Base-by-base conservation (phyloP, 2,113 vertebrate genomes). In the Brachyhypopomus occidentalis region DNA sequence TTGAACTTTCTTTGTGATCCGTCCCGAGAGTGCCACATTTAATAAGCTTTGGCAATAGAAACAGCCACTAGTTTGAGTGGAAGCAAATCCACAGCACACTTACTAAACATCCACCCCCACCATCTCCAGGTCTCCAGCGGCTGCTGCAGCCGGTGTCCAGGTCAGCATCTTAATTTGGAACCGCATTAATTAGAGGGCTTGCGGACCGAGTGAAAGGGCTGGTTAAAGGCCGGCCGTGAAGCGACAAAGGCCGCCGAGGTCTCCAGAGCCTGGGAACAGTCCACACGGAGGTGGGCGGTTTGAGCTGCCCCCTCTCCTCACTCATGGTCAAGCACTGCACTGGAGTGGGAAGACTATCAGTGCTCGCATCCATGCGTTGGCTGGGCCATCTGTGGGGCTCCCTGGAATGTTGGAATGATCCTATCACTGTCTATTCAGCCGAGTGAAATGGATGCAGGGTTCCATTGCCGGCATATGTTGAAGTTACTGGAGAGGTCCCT, bases 281-380 rank as follows among this genome's bases (percentile, higher is more conserved):
- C 90, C 91, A 90, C 88, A 90, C 90, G 90, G 89, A 89, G 52
- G 63, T 82, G 83, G 75, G 74, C 77, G 88, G 82, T 86, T 77
- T 86, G 84, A 84, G 84, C 81, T 83, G 55, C 66, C 34, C 77
- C 77, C n/a, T n/a, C n/a, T n/a, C 77, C 84, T 86, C 83, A 78
- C 67, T 77, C 72, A 71, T 85, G 67, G 80, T 85, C 69, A 78
- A 81, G 58, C 80, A 85, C 66, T 75, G 81, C 86, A 84, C 89
- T 88, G 81, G 76, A 72, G 71, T 83, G 88, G 87, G 84, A 79
- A 84, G 77, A 86, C 62, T 22, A 83, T 78, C 80, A 86, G 70
- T 83, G 22, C 23, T 55, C 41, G 77, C 41, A 74, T 87, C 75
- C 22, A 64, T 84, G 86, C 87, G 84, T 81, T 85, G 78, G 34